Conservation (phyloP, 2,888 invertebrate genomes). For the Mythimna ferrago region DNA sequence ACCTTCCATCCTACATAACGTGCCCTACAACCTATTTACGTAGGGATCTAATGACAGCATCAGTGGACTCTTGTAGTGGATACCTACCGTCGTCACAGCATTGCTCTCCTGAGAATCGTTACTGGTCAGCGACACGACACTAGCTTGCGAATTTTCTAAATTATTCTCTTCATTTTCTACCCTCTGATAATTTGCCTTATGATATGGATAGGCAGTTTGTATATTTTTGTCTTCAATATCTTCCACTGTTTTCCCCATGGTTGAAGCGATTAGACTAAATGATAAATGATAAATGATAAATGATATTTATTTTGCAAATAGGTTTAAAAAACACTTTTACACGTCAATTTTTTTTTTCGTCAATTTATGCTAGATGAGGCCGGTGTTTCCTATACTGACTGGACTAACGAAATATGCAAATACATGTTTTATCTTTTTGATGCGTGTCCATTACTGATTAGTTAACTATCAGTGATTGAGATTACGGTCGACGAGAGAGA, state of each 20-base stretch:
- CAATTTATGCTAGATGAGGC: no score
- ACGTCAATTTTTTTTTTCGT: no score
- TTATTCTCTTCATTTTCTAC: neutral
- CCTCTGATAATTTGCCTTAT: neutral
- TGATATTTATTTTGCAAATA: no score
- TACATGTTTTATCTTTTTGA: neutral
- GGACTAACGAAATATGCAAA: neutral
- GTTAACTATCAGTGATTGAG: neutral
- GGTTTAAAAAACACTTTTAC: no score
- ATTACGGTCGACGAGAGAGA: neutral
- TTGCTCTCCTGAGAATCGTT: neutral
- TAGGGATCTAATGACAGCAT: no score
- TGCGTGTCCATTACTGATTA: neutral
- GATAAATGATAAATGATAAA: no score
- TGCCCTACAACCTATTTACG: no score
- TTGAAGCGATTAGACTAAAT: no score
- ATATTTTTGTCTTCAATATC: neutral
- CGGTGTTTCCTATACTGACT: no score
- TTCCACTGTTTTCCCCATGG: neutral
- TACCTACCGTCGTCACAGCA: neutral
- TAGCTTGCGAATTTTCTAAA: constrained; percentile 2
- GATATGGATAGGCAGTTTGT: neutral
- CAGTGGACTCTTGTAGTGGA: neutral
- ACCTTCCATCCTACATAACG: no score
- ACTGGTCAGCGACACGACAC: neutral